These are phyloP conservation scores for Albula goreensis DNA, from an alignment of 2,113 vertebrate genomes.

Conservation along the genomic window DNA sequence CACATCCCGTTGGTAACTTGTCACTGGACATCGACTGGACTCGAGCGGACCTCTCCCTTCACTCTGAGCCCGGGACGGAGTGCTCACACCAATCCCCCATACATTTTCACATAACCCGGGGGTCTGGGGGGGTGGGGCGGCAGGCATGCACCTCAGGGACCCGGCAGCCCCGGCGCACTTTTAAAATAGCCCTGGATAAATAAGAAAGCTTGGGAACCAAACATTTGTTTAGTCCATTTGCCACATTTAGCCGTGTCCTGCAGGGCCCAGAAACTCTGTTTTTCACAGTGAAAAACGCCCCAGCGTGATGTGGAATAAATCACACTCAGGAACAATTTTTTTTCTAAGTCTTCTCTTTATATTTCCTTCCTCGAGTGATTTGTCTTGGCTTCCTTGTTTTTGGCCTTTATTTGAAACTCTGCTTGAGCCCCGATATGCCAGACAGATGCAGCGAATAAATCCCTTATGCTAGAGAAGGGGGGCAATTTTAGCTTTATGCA, in stretches of 20 bases:
- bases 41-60: constrained; percentile 53
- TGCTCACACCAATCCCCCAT: constrained; percentile 68
- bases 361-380: background rate
- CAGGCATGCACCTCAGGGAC: constrained; percentile 69
- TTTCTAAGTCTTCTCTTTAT: constrained; percentile 3
- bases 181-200: constrained; percentile 88
- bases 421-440: background rate
- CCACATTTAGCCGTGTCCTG: constrained; percentile 54
- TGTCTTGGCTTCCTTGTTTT: constrained; percentile 12
- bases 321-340: constrained; percentile 29
- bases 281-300: constrained; percentile 41
- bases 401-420: constrained; percentile 24
- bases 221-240: constrained; percentile 57
- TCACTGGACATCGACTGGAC: constrained; percentile 61
- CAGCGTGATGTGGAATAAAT: constrained; percentile 35
- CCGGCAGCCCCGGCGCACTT: constrained; percentile 60
- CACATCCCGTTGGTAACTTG: constrained; percentile 76
- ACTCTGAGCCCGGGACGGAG: background rate
- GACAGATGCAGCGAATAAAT: background rate
- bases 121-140: constrained; percentile 59
- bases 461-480: background rate
- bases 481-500: background rate
- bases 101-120: constrained; percentile 92
- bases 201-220: constrained; percentile 84
- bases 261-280: constrained; percentile 37